Percentiles rank a stretch among this genome's conserved stretches.
These are phyloP conservation scores for Calyptommatus sinebrachiatus DNA, from an alignment of 2,113 vertebrate species.

Conservation along the genomic window DNA sequence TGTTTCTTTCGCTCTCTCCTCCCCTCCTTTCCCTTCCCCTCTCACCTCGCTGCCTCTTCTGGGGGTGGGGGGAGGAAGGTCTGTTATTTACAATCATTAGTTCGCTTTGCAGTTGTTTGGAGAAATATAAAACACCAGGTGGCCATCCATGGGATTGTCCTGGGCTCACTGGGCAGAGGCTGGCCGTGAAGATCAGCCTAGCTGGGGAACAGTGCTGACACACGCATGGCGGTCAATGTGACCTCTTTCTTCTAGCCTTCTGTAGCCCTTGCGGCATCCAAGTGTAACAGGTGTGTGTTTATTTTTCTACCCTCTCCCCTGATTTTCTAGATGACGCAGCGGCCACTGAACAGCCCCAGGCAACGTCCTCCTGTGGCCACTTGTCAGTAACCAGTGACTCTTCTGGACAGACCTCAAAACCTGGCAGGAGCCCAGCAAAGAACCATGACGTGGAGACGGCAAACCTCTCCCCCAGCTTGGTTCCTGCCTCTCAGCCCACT, in stretches of 20 bases:
- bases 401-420: constrained; percentile 46
- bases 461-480: constrained; percentile 90
- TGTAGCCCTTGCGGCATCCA: background rate
- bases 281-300: constrained; percentile 5
- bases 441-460: constrained; percentile 59
- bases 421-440: constrained; percentile 59
- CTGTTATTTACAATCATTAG: background rate
- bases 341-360: constrained; percentile 72
- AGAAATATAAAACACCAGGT: background rate
- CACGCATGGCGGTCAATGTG: too few species aligned
- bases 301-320: constrained; percentile 41
- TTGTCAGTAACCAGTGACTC: constrained; percentile 44
- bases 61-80: too few species aligned
- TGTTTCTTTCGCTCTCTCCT: background rate
- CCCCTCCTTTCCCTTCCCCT: too few species aligned
- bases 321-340: constrained; percentile 75
- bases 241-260: too few species aligned
- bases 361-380: constrained; percentile 63
- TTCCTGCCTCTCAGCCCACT: constrained; percentile 89
- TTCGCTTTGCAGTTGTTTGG: too few species aligned
- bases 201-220: background rate
- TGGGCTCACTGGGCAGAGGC: too few species aligned
- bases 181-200: background rate
- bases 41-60: background rate
- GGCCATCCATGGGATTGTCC: background rate